A percentile compares a stretch with the other conserved stretches of the same genome.
Evolutionary conservation across 1,140 invertebrate species (phyloP).

Genomic region (Eulimnadia texana): DNA sequence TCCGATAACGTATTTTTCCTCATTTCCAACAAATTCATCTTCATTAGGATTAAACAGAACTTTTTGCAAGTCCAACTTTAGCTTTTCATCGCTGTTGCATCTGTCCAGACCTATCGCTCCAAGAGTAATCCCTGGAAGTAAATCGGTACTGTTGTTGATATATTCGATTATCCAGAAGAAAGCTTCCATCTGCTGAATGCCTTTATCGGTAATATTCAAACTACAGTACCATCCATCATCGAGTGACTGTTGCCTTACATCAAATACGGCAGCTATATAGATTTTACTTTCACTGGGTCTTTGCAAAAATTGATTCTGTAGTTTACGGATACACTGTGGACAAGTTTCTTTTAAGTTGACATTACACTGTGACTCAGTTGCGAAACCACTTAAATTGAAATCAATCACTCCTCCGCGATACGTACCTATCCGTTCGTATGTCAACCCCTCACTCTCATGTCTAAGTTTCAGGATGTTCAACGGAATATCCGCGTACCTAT

Average conservation of each 20-base stretch:
- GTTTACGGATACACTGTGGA: not conserved
- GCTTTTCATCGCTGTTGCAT: not conserved
- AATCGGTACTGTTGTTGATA: not conserved
- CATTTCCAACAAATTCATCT: not conserved
- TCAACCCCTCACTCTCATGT: not conserved
- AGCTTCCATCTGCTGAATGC: conserved; percentile 7
- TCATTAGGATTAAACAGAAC: not conserved
- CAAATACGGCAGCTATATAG: not conserved
- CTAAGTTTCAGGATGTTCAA: conserved; percentile 25
- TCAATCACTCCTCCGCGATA: not conserved
- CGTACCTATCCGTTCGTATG: not conserved
- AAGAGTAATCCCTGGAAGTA: not conserved
- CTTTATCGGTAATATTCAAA: not conserved
- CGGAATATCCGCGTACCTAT: conserved; percentile 30
- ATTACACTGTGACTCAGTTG: not conserved
- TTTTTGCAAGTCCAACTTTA: not conserved
- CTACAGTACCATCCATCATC: not conserved
- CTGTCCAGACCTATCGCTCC: not conserved
- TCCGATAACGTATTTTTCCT: conserved; percentile 1
- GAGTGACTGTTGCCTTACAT: not conserved
- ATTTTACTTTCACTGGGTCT: not conserved
- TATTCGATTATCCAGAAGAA: conserved; percentile 2
- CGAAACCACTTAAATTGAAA: not conserved
- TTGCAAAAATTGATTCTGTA: not conserved
- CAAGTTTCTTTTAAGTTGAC: not conserved